phyloP scores from a whole-genome alignment of 2,113 vertebrate genomes.

The Hucho hucho region DNA sequence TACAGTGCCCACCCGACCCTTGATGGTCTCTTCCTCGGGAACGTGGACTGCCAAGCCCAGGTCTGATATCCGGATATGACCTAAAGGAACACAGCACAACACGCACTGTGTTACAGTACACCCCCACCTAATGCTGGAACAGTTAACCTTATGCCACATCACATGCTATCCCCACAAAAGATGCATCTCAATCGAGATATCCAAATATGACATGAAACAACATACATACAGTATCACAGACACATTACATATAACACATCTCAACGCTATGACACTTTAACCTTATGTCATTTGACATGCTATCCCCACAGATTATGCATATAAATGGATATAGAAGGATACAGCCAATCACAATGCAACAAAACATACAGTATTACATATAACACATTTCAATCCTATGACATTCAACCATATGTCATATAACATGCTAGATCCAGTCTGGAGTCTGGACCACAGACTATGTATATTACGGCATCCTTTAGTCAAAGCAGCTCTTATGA shows the following conservation, averaged over 20 bases:
- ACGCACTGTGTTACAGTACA: background rate
- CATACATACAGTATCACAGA: background rate
- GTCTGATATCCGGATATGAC: conserved; percentile 97
- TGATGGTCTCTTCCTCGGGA: conserved; percentile 91
- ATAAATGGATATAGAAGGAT: too few species aligned
- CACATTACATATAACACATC: background rate
- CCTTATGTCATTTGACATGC: background rate
- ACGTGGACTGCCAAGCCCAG: conserved; percentile 90
- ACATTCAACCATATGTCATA: background rate
- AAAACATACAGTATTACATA: background rate
- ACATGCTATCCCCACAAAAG: too few species aligned
- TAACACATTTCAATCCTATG: background rate
- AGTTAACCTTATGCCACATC: too few species aligned
- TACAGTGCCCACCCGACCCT: conserved; percentile 95
- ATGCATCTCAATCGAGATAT: conserved; percentile 72
- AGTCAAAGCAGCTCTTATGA: too few species aligned
- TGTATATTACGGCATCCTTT: too few species aligned
- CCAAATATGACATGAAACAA: conserved; percentile 86
- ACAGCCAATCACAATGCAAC: too few species aligned
- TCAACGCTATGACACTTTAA: background rate
- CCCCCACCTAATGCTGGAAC: background rate
- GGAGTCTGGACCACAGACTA: background rate
- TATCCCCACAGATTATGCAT: background rate
- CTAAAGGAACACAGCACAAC: conserved; percentile 61
- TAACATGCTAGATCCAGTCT: background rate